Evolutionary conservation across 2,888 invertebrate genomes (phyloP).

Genomic region (Dasypolia templi): DNA sequence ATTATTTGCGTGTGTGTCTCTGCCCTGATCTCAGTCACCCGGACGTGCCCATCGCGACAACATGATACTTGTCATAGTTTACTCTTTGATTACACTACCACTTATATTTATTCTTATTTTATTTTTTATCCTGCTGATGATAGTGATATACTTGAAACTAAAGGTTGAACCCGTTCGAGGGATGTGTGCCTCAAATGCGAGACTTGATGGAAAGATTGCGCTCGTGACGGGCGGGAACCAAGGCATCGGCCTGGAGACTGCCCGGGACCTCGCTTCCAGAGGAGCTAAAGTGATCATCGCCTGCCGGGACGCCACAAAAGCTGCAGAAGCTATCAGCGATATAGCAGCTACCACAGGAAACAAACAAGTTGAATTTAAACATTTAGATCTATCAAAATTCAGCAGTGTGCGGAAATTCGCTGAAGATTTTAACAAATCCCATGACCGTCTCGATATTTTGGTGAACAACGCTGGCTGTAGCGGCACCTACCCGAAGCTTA

Average conservation of each 20-base stretch:
- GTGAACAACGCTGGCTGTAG: slow-evolving; percentile 92
- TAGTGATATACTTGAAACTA: slow-evolving; percentile 36
- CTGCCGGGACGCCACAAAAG: slow-evolving; percentile 93
- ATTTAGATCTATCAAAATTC: slow-evolving; percentile 88
- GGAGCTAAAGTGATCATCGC: slow-evolving; percentile 94
- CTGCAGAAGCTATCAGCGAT: slow-evolving; percentile 92
- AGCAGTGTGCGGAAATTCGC: slow-evolving; percentile 91
- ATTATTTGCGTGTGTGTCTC: neutral
- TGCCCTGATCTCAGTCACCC: slow-evolving; percentile 17
- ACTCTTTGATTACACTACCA: slow-evolving; percentile 8
- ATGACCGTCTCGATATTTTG: slow-evolving; percentile 90
- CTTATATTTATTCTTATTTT: slow-evolving; percentile 13
- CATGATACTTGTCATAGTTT: slow-evolving; percentile 48
- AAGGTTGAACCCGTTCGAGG: slow-evolving; percentile 61
- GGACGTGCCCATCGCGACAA: neutral
- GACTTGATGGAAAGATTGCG: slow-evolving; percentile 90
- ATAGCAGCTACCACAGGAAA: slow-evolving; percentile 93
- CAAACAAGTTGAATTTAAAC: slow-evolving; percentile 91
- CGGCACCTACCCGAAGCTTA: slow-evolving; percentile 78
- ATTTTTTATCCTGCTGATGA: neutral
- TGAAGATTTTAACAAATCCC: slow-evolving; percentile 88
- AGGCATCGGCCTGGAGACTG: slow-evolving; percentile 95
- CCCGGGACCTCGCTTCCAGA: slow-evolving; percentile 92
- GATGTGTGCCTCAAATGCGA: slow-evolving; percentile 76
- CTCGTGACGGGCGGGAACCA: slow-evolving; percentile 95